Conservation (phyloP, 1,140 invertebrate species). For the Venturia canescens region DNA sequence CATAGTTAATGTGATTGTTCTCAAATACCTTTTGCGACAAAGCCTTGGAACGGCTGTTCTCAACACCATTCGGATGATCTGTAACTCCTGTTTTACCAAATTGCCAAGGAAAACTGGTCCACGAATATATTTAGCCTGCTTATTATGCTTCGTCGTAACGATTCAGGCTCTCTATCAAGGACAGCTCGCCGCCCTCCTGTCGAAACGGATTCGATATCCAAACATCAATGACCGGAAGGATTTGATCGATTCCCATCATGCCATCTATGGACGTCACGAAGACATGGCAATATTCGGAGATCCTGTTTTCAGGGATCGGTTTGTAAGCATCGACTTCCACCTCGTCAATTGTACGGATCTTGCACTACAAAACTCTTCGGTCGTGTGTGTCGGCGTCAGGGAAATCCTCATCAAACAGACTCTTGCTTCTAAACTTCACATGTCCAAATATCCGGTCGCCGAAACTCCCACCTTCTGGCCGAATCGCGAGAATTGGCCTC, state of each 20-base stretch:
- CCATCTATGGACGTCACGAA: neutral
- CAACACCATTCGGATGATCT: neutral
- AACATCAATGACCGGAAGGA: neutral
- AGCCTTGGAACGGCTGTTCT: neutral
- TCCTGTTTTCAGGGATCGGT: neutral
- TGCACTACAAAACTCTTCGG: neutral
- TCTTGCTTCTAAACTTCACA: neutral
- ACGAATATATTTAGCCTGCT: neutral
- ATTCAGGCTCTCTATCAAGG: conserved; percentile 13
- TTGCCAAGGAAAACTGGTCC: neutral
- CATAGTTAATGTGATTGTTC: neutral
- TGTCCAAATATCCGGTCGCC: neutral
- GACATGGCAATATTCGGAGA: neutral
- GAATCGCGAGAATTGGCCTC: neutral
- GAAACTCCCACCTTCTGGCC: neutral
- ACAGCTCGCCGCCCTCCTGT: neutral
- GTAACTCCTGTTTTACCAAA: neutral
- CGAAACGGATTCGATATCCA: neutral
- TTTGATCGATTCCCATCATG: neutral
- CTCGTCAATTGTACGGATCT: neutral
- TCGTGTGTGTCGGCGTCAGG: neutral
- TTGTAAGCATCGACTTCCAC: neutral
- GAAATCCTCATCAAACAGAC: neutral
- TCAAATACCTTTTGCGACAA: neutral
- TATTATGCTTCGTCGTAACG: neutral